Percentiles rank a stretch among this genome's conserved stretches.
Conservation (phyloP, 2,113 vertebrate species). For the Globicephala melas region DNA sequence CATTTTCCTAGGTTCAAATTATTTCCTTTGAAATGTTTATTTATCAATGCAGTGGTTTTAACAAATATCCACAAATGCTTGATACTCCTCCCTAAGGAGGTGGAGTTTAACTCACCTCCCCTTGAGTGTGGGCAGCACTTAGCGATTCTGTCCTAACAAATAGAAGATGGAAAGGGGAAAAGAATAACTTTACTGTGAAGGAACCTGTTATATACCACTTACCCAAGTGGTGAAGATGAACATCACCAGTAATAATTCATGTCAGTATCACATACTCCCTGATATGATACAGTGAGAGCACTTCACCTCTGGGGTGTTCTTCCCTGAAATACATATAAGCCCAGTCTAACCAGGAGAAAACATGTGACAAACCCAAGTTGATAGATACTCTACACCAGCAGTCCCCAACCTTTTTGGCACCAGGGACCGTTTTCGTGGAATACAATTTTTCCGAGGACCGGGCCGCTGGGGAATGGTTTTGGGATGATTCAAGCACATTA, state of each 20-base stretch:
- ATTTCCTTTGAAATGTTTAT: neutral
- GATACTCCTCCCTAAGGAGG: neutral
- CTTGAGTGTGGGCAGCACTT: neutral
- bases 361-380: neutral
- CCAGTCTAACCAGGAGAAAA: neutral
- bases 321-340: neutral
- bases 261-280: neutral
- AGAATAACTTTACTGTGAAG: neutral
- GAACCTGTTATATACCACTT: neutral
- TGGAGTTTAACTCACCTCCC: neutral
- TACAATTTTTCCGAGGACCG: no score
- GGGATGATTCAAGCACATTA: no score
- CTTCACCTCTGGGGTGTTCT: neutral
- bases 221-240: neutral
- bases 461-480: no score
- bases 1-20: neutral
- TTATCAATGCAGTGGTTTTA: neutral
- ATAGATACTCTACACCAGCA: neutral
- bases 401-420: no score
- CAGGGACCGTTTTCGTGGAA: no score
- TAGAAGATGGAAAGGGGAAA: neutral
- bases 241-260: neutral
- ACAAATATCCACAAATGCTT: neutral
- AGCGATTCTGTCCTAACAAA: neutral
- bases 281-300: neutral